phyloP scores from a whole-genome alignment of 2,113 vertebrate species.

The Mastomys coucha region DNA sequence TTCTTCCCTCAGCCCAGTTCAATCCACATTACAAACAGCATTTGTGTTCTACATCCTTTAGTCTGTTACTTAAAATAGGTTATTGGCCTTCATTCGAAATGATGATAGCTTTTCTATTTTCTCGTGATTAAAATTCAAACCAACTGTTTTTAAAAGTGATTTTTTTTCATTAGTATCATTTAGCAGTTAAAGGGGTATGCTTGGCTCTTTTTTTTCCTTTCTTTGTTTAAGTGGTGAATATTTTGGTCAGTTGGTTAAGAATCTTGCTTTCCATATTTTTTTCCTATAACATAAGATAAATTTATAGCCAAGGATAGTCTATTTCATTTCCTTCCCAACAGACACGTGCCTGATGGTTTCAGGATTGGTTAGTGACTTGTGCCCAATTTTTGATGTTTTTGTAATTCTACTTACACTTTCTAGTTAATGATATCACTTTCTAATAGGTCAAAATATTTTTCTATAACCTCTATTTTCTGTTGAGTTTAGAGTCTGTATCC shows the following conservation, averaged over 20 bases:
- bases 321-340: neutral
- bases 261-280: neutral
- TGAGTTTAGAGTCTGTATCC: neutral
- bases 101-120: too few relatives aligned
- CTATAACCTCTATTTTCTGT: neutral
- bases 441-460: neutral
- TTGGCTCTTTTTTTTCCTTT: neutral
- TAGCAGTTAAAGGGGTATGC: neutral
- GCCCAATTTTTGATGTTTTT: neutral
- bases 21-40: too few relatives aligned
- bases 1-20: too few relatives aligned
- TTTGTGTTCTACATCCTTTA: too few relatives aligned
- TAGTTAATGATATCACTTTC: neutral
- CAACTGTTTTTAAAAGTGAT: too few relatives aligned
- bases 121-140: too few relatives aligned
- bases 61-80: too few relatives aligned
- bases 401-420: neutral
- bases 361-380: neutral
- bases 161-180: neutral
- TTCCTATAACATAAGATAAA: neutral
- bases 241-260: neutral
- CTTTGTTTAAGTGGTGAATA: neutral
- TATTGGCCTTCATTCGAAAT: neutral
- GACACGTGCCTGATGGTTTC: neutral
- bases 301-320: neutral